phyloP scores from a whole-genome alignment of 2,113 vertebrate species.

The Sander vitreus region DNA sequence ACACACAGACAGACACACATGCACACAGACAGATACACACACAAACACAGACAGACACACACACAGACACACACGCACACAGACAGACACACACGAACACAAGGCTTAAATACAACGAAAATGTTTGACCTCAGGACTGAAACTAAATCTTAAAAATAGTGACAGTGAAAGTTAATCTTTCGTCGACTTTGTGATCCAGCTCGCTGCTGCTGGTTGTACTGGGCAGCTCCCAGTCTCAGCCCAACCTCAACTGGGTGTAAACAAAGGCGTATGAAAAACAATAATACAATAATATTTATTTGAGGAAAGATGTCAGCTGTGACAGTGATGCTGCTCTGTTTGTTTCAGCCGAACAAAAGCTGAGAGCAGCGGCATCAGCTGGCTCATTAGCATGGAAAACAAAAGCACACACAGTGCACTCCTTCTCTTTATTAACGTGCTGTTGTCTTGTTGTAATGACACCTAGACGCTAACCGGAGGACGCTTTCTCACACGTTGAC shows the following conservation, averaged over 20 bases:
- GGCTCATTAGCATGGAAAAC: slow-evolving; percentile 71
- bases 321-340: slow-evolving; percentile 71
- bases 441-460: slow-evolving; percentile 75
- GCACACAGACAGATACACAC: too few relatives aligned
- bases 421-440: slow-evolving; percentile 64
- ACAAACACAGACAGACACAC: too few relatives aligned
- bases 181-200: background rate
- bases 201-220: background rate
- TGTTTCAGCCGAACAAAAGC: slow-evolving; percentile 69
- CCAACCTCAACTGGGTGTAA: slow-evolving; percentile 28
- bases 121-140: too few relatives aligned
- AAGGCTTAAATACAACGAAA: too few relatives aligned
- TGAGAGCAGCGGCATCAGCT: slow-evolving; percentile 56
- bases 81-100: too few relatives aligned
- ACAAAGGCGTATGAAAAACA: slow-evolving; percentile 37
- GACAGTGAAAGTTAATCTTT: too few relatives aligned
- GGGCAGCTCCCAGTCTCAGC: slow-evolving; percentile 39
- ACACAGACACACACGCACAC: too few relatives aligned
- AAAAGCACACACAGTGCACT: slow-evolving; percentile 54
- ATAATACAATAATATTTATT: slow-evolving; percentile 60
- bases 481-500: slow-evolving; percentile 57
- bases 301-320: slow-evolving; percentile 56
- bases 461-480: slow-evolving; percentile 70
- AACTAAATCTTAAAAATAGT: background rate
- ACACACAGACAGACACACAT: too few relatives aligned